Evolutionary conservation across 1,140 invertebrate species (phyloP).

Genomic region (Bombyx mori): DNA sequence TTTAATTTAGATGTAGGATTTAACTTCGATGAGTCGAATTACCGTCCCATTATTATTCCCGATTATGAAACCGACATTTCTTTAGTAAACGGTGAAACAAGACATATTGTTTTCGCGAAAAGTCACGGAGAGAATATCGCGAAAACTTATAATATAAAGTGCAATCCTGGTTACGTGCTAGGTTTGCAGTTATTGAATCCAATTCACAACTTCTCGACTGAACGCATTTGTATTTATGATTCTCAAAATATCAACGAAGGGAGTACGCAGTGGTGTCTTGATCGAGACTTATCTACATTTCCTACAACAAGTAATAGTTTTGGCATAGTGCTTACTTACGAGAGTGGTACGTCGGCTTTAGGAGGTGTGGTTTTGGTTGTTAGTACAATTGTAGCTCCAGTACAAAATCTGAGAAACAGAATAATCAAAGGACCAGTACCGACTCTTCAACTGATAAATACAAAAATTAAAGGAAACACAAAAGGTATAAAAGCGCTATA

Average conservation of each 20-base stretch:
- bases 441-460: constrained; percentile 78
- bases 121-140: constrained; percentile 72
- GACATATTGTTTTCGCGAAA: constrained; percentile 82
- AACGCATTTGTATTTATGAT: constrained; percentile 85
- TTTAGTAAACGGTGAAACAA: constrained; percentile 80
- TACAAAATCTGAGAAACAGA: constrained; percentile 78
- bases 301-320: constrained; percentile 89
- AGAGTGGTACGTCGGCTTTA: constrained; percentile 82
- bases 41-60: constrained; percentile 80
- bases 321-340: constrained; percentile 85
- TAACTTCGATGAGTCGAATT: constrained; percentile 77
- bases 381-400: constrained; percentile 80
- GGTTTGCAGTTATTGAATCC: constrained; percentile 90
- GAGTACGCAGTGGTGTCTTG: constrained; percentile 81
- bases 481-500: constrained; percentile 87
- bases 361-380: constrained; percentile 88
- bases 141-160: constrained; percentile 75
- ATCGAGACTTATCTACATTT: constrained; percentile 87
- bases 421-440: constrained; percentile 84
- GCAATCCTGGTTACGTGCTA: constrained; percentile 82
- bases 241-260: constrained; percentile 75
- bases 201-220: constrained; percentile 88
- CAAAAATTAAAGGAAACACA: constrained; percentile 85
- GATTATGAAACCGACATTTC: constrained; percentile 74
- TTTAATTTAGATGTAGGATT: constrained; percentile 79